Evolutionary conservation across 2,888 invertebrate genomes (phyloP).

Genomic region (Erynnis tages): DNA sequence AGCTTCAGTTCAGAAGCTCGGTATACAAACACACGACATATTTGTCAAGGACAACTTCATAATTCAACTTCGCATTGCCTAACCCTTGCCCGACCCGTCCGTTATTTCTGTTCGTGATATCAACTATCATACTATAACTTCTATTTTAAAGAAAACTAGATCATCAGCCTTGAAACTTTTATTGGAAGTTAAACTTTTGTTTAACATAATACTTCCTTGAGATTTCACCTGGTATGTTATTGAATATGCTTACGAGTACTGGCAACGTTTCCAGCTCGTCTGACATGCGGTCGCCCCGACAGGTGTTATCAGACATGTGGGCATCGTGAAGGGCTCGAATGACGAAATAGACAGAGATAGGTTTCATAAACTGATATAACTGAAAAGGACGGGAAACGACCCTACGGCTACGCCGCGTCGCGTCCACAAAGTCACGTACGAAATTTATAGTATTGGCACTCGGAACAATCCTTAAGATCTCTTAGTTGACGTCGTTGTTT

Average conservation of each 20-base stretch:
- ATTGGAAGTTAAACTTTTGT: conserved; percentile 37
- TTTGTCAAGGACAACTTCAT: conserved; percentile 39
- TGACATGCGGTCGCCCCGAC: conserved; percentile 55
- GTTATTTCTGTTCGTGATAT: conserved; percentile 32
- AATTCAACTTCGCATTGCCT: conserved; percentile 30
- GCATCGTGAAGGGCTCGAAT: conserved; percentile 64
- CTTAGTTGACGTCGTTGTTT: conserved; percentile 36
- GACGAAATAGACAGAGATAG: conserved; percentile 51
- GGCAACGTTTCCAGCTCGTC: conserved; percentile 31
- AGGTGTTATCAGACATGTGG: conserved; percentile 70
- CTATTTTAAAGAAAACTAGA: conserved; percentile 13
- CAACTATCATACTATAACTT: conserved; percentile 19
- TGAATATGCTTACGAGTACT: conserved; percentile 28
- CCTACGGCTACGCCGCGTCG: conserved; percentile 37
- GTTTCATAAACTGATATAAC: conserved; percentile 43
- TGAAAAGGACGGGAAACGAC: conserved; percentile 50
- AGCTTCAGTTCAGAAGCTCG: conserved; percentile 48
- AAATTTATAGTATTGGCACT: conserved; percentile 58
- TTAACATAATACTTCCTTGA: conserved; percentile 50
- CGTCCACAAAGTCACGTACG: conserved; percentile 43
- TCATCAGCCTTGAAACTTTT: conserved; percentile 26
- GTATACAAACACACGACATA: conserved; percentile 44
- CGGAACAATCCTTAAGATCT: conserved; percentile 54
- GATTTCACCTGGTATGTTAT: conserved; percentile 49
- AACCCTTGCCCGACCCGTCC: conserved; percentile 30